These are phyloP conservation scores for Macrophya annulata DNA, from an alignment of 2,888 invertebrate genomes.

Conservation along the genomic window DNA sequence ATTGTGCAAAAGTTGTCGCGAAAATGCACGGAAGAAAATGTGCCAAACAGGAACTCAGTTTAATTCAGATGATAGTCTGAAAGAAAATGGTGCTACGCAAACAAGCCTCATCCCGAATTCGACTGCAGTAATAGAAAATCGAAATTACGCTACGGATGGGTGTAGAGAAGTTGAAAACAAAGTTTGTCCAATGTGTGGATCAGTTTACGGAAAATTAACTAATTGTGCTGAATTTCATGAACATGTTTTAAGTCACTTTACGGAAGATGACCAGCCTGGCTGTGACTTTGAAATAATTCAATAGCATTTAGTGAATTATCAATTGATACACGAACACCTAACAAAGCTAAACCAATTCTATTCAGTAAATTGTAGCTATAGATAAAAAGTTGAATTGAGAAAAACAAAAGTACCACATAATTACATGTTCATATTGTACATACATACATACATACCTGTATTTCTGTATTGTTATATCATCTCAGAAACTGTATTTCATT, in stretches of 20 bases:
- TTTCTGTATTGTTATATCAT: background rate
- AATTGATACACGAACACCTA: background rate
- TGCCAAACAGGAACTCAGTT: slow-evolving; percentile 75
- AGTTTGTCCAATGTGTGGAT: slow-evolving; percentile 90
- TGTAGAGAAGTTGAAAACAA: slow-evolving; percentile 76
- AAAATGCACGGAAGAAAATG: slow-evolving; percentile 71
- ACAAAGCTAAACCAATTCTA: background rate
- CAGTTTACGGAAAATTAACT: slow-evolving; percentile 82
- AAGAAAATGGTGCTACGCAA: slow-evolving; percentile 73
- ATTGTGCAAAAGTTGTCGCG: slow-evolving; percentile 69
- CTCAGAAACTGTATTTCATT: background rate
- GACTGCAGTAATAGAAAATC: slow-evolving; percentile 69
- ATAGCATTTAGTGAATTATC: background rate
- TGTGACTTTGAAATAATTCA: slow-evolving; percentile 67
- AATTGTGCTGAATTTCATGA: slow-evolving; percentile 86
- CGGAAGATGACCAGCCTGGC: slow-evolving; percentile 79
- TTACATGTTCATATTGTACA: background rate
- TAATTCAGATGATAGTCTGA: slow-evolving; percentile 70
- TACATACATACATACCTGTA: background rate
- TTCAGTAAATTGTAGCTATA: background rate
- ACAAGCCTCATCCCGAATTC: slow-evolving; percentile 69
- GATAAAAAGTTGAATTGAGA: background rate
- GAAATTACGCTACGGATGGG: slow-evolving; percentile 76
- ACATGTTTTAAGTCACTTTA: slow-evolving; percentile 90
- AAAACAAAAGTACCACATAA: background rate